Evolutionary conservation across 2,797 vertebrate genomes (phyloP).

Genomic region (Graptemys geographica): DNA sequence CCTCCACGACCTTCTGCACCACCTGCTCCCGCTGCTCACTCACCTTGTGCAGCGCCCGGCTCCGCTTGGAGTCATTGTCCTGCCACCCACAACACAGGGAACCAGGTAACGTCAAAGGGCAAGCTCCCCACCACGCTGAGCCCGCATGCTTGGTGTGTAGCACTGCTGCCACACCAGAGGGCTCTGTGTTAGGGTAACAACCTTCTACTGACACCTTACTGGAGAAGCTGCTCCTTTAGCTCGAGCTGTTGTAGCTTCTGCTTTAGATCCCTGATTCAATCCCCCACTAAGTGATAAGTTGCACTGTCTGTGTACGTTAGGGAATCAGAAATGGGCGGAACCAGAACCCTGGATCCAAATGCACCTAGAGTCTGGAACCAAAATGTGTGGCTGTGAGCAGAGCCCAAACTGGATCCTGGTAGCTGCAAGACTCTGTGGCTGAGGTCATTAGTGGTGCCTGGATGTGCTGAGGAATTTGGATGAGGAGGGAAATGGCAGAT

Average conservation of each 20-base stretch:
- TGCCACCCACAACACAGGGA: slow-evolving; percentile 31
- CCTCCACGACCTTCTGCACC: slow-evolving; percentile 59
- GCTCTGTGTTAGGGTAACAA: neutral
- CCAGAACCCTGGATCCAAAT: neutral
- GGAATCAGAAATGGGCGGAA: neutral
- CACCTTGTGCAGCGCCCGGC: slow-evolving; percentile 57
- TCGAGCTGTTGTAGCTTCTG: neutral
- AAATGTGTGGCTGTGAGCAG: neutral
- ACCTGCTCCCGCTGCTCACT: slow-evolving; percentile 49
- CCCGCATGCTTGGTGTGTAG: neutral
- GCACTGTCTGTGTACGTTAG: neutral
- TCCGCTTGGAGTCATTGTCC: slow-evolving; percentile 78
- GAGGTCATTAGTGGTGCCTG: neutral
- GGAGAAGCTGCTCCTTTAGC: neutral
- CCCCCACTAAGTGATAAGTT: neutral
- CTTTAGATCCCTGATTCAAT: neutral
- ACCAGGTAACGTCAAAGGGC: neutral
- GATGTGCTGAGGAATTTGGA: neutral
- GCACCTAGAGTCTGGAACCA: neutral
- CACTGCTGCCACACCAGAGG: neutral
- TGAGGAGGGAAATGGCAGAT: too few relatives aligned
- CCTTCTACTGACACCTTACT: neutral
- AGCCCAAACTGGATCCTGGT: neutral
- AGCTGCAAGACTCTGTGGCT: neutral
- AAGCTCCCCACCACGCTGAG: neutral